A percentile compares a stretch with the other conserved stretches of the same genome.
These are phyloP conservation scores for Pygoscelis adeliae DNA, from an alignment of 2,113 vertebrate genomes.

Conservation along the genomic window DNA sequence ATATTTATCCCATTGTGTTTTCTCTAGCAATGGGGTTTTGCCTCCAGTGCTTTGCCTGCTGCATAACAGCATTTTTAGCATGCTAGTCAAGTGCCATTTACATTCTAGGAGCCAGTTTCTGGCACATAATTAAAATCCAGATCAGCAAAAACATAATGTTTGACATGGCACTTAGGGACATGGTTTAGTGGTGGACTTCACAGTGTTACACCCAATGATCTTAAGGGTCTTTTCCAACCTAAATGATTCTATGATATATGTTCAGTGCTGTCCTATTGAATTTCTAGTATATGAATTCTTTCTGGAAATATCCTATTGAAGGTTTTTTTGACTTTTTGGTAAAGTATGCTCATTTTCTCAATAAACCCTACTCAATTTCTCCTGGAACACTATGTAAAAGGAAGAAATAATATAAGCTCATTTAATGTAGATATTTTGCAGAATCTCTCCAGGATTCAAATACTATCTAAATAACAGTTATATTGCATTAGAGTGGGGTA, in stretches of 20 bases:
- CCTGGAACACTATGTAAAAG: neutral
- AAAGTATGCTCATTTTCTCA: neutral
- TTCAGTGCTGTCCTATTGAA: neutral
- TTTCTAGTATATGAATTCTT: neutral
- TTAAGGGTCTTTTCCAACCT: neutral
- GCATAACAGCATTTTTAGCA: neutral
- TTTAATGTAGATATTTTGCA: neutral
- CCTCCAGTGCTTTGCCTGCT: neutral
- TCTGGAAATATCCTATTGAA: neutral
- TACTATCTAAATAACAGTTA: neutral
- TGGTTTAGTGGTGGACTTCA: neutral
- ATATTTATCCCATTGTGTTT: neutral
- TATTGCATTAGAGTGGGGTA: neutral
- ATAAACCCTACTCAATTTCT: neutral
- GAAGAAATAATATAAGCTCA: neutral
- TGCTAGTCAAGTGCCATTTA: neutral
- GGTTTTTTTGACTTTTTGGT: accelerated
- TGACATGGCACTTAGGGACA: neutral
- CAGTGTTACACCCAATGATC: neutral
- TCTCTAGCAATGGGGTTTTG: neutral
- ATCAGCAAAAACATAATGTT: neutral
- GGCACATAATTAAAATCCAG: neutral
- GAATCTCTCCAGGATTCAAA: neutral
- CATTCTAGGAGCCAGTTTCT: neutral
- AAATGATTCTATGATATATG: neutral